phyloP scores from a whole-genome alignment of 2,888 invertebrate genomes.

The Gymnoscelis rufifasciata region DNA sequence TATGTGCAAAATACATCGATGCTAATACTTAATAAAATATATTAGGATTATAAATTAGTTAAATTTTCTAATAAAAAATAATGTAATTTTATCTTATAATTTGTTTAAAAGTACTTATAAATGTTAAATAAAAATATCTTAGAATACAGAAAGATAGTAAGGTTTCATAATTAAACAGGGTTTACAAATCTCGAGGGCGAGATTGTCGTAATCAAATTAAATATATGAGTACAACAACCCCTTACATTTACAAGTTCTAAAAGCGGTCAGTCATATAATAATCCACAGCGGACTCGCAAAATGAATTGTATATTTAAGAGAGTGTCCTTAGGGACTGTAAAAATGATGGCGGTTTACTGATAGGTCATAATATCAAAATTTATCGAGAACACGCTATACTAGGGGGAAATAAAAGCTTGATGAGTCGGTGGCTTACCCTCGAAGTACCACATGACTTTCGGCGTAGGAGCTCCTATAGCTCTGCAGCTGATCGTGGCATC shows the following conservation, averaged over 20 bases:
- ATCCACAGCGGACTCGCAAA: slow-evolving; percentile 1
- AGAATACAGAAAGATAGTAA: too few species aligned
- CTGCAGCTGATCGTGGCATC: slow-evolving; percentile 93
- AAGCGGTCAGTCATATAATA: slow-evolving; percentile 1
- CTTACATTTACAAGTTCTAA: not conserved
- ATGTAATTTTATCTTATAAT: too few species aligned
- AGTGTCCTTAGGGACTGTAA: slow-evolving; percentile 6
- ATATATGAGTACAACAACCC: not conserved
- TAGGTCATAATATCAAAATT: not conserved
- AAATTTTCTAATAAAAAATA: too few species aligned
- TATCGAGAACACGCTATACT: slow-evolving; percentile 1
- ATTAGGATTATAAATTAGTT: too few species aligned
- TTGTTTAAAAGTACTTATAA: too few species aligned
- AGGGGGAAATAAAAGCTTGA: not conserved
- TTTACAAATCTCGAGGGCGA: not conserved
- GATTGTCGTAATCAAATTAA: not conserved
- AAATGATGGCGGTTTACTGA: slow-evolving; percentile 1
- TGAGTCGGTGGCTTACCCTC: slow-evolving; percentile 83
- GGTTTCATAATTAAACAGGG: not conserved
- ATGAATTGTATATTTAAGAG: not conserved
- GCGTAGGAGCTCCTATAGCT: slow-evolving; percentile 93
- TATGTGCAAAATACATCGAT: too few species aligned
- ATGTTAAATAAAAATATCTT: too few species aligned
- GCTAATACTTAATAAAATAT: too few species aligned
- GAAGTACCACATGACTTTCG: slow-evolving; percentile 94